phyloP scores from a whole-genome alignment of 1,140 invertebrate species.

The Leptinotarsa texana region DNA sequence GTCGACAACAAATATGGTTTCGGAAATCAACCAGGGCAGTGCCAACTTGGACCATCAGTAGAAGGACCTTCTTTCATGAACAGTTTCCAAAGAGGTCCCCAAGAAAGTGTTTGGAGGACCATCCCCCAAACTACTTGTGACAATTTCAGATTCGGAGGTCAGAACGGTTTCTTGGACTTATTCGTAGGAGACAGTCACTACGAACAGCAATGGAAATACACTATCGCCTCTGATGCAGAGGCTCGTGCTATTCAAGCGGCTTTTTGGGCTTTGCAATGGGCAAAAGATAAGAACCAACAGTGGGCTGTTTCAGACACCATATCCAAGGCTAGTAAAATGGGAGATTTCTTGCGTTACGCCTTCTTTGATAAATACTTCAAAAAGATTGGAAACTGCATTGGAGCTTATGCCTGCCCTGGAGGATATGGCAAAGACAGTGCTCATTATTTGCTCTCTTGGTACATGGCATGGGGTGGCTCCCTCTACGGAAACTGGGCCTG shows the following conservation, averaged over 20 bases:
- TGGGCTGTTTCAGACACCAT: conserved; percentile 22
- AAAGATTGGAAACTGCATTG: conserved; percentile 39
- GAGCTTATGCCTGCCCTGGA: conserved; percentile 23
- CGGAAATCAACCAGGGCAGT: conserved; percentile 28
- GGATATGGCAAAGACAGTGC: conserved; percentile 39
- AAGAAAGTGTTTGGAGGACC: conserved; percentile 37
- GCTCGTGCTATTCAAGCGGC: conserved; percentile 38
- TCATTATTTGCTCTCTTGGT: conserved; percentile 38
- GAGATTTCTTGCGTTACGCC: conserved; percentile 35
- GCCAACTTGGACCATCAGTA: conserved; percentile 25
- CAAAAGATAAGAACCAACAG: conserved; percentile 24
- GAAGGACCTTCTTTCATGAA: conserved; percentile 33
- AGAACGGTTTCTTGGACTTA: conserved; percentile 39
- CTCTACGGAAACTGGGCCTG: conserved; percentile 38
- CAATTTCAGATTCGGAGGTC: conserved; percentile 32
- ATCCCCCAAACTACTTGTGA: conserved; percentile 39
- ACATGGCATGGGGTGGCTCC: conserved; percentile 39
- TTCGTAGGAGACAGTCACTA: conserved; percentile 35
- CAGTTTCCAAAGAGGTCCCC: conserved; percentile 37
- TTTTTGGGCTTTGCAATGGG: conserved; percentile 38
- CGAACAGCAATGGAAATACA: conserved; percentile 38
- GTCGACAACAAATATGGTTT: conserved; percentile 38
- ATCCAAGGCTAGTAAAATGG: conserved; percentile 34
- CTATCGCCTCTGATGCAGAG: conserved; percentile 38
- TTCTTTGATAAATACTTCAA: conserved; percentile 42